These are phyloP conservation scores for Therioaphis trifolii DNA, from an alignment of 2,888 invertebrate species.

Conservation along the genomic window DNA sequence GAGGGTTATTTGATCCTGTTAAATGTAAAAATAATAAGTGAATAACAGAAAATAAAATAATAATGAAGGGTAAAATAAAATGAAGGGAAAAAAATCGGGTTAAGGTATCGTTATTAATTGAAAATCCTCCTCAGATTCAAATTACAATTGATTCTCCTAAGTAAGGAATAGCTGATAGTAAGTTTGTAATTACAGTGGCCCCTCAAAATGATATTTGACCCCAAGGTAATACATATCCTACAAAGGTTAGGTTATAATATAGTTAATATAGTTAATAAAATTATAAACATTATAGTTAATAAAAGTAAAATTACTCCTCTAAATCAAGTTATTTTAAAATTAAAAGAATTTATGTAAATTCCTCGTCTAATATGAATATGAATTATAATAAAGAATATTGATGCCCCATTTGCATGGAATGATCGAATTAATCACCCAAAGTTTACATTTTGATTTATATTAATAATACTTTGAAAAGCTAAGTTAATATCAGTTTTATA, in stretches of 20 bases:
- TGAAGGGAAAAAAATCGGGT: constrained; percentile 75
- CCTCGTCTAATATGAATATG: constrained; percentile 68
- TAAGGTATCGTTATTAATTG: constrained; percentile 79
- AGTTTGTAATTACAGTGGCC: constrained; percentile 82
- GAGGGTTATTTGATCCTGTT: constrained; percentile 73
- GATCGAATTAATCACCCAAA: constrained; percentile 71
- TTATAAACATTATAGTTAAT: constrained; percentile 77
- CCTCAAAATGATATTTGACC: constrained; percentile 87
- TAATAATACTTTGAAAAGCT: constrained; percentile 27
- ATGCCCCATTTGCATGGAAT: constrained; percentile 79
- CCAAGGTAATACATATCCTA: constrained; percentile 83
- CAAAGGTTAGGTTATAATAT: no score
- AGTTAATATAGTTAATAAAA: no score
- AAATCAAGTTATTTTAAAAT: constrained; percentile 70
- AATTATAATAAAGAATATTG: constrained; percentile 77
- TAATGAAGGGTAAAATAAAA: constrained; percentile 37
- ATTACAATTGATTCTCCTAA: constrained; percentile 75
- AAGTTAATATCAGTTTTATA: constrained; percentile 25
- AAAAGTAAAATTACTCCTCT: constrained; percentile 77
- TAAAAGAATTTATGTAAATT: constrained; percentile 2
- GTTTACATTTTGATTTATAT: constrained; percentile 24
- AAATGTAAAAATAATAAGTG: neutral
- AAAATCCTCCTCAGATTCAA: constrained; percentile 83
- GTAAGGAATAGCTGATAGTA: constrained; percentile 79
- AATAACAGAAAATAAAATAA: constrained; percentile 17